Conservation (phyloP, 2,113 vertebrate species). For the Antigone vipio region DNA sequence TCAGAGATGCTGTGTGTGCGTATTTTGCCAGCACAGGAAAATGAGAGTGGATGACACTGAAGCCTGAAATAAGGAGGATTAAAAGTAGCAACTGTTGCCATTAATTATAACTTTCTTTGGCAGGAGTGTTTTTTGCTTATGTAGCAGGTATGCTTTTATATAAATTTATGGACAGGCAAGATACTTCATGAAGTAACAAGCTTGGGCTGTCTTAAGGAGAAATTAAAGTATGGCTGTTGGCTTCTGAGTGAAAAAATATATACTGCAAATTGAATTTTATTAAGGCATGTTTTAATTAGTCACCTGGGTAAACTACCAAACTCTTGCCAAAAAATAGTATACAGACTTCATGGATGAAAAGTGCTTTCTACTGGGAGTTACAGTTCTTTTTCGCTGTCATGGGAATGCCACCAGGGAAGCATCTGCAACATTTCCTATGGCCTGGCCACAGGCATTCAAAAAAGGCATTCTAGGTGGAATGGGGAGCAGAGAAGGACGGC, state of each 20-base stretch:
- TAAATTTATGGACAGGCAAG: neutral
- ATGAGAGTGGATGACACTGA: neutral
- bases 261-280: neutral
- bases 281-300: neutral
- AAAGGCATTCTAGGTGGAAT: neutral
- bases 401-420: neutral
- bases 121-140: neutral
- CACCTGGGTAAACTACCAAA: neutral
- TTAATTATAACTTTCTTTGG: conserved; percentile 27
- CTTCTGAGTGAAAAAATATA: neutral
- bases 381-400: neutral
- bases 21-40: conserved; percentile 9
- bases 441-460: neutral
- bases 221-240: neutral
- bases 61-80: conserved; percentile 33
- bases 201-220: neutral
- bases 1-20: neutral
- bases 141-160: conserved; percentile 19
- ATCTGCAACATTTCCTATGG: neutral
- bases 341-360: neutral
- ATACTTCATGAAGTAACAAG: neutral
- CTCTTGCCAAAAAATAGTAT: neutral
- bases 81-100: conserved; percentile 28
- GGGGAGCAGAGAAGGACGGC: neutral
- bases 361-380: neutral